Evolutionary conservation across 2,113 vertebrate genomes (phyloP).

Genomic region (Centropus bengalensis): DNA sequence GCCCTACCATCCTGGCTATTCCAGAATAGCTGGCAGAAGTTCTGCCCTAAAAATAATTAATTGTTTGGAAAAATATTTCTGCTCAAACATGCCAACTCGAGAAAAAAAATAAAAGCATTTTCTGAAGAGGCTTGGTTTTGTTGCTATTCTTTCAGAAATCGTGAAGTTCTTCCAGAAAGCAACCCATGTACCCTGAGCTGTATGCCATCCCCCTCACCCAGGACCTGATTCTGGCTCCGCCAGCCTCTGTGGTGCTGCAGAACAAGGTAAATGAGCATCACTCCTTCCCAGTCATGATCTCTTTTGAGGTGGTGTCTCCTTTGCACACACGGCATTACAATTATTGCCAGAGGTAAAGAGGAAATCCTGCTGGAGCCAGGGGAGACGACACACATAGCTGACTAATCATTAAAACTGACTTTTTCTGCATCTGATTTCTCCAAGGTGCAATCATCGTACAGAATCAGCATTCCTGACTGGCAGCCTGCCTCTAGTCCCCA

Average conservation of each 20-base stretch:
- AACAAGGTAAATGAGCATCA: accelerated
- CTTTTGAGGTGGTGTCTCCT: background rate
- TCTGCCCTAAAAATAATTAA: background rate
- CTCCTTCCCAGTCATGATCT: background rate
- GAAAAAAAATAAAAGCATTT: background rate
- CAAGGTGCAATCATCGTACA: background rate
- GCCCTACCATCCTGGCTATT: background rate
- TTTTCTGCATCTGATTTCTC: background rate
- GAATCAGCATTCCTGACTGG: background rate
- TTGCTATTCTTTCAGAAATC: background rate
- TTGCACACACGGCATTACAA: accelerated
- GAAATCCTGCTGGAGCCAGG: background rate
- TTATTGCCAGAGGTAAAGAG: background rate
- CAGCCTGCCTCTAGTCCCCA: background rate
- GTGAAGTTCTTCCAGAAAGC: background rate
- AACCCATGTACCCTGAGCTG: background rate
- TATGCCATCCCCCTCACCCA: background rate
- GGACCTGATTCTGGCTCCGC: background rate
- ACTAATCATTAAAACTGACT: background rate
- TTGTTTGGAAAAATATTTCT: background rate
- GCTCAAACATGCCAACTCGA: background rate
- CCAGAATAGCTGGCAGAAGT: background rate
- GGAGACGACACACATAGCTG: background rate
- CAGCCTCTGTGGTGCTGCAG: background rate
- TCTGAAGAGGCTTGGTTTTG: background rate